A percentile compares a stretch with the other conserved stretches of the same genome.
phyloP scores from a whole-genome alignment of 1,140 invertebrate genomes.

The Aphelinus certus region DNA sequence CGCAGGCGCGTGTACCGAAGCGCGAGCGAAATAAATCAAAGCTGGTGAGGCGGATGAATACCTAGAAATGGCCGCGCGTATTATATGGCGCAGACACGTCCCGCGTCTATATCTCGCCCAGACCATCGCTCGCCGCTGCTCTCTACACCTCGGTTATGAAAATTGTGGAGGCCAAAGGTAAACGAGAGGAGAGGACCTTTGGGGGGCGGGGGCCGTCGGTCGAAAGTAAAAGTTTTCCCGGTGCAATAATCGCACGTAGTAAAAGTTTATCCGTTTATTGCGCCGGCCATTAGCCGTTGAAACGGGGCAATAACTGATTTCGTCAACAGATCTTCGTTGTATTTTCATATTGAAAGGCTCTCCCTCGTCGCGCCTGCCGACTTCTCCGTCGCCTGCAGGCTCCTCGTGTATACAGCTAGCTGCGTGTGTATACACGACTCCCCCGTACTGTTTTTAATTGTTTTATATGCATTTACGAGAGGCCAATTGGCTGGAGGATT shows the following conservation, averaged over 20 bases:
- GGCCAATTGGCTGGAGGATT: too few relatives aligned
- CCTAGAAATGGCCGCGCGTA: conserved; percentile 34
- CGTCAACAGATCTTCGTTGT: conserved; percentile 30
- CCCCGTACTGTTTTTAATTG: conserved; percentile 36
- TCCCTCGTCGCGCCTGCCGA: neutral
- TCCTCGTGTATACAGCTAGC: too few relatives aligned
- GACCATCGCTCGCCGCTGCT: neutral
- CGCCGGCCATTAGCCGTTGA: conserved; percentile 46
- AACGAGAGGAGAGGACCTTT: neutral
- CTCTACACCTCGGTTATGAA: conserved; percentile 25
- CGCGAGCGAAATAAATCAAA: conserved; percentile 30
- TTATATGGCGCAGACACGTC: conserved; percentile 7
- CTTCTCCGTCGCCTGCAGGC: neutral
- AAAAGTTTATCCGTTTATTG: conserved; percentile 61
- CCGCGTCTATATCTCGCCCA: neutral
- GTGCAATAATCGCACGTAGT: conserved; percentile 52
- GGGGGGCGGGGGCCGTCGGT: neutral
- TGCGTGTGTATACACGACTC: conserved; percentile 6
- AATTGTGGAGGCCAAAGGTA: neutral
- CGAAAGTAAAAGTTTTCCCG: conserved; percentile 54
- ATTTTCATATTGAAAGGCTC: conserved; percentile 39
- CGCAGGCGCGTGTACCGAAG: neutral
- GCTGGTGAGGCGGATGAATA: conserved; percentile 34
- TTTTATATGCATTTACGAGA: conserved; percentile 41
- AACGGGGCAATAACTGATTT: conserved; percentile 44